Base-by-base conservation (phyloP, 2,797 vertebrate species). In the Gymnoscopelus microlampas region DNA sequence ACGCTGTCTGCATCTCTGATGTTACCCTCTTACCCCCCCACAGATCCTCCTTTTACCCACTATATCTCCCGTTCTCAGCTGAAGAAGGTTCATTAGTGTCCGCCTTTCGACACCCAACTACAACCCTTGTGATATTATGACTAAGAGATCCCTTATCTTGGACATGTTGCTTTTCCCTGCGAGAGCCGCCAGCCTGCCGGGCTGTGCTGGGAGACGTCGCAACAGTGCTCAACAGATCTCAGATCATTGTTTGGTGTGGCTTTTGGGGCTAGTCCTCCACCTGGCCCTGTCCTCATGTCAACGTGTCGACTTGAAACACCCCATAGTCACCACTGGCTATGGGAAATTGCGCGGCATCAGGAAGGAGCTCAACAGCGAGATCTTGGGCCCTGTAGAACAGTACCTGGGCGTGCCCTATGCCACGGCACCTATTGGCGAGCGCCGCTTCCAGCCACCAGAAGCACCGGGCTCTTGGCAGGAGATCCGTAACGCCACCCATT, bases 391-490 rank as follows among this genome's bases (percentile, higher is more conserved):
- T 0, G 96, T 98, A 50, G 96, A 97, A 68, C 96, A 96, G 79
- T 97, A 93, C 80, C 74, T 98, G 83, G 96, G 97, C 5, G 95
- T 98, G 59, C 97, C 96, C 0, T 98, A 96, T 4, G 97, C 97
- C 84, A 96, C 96, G 0, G 93, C 96, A 0, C 96, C 96, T 0
- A 55, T 97, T 0, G 96, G 97, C 0, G 95, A 95, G 75, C 93
- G 95, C 0, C 95, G 96, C 23, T 97, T 97, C 87, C 96, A 97
- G 86, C 96, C 96, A 0, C 97, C 96, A 0, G 96, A 97, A 81
- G 96, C 97, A 0, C 97, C 97, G 0, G 96, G 95, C 2, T 97
- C 97, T 8, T 98, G 96, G 96, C 94, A 95, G 53, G 96, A 96
- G 74, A 93, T 95, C 5, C 94, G 96, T 66, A 97, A 98, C 47